Evolutionary conservation across 2,113 vertebrate species (phyloP), one percentile per base, ranked within the genome.

Genomic region (Albula goreensis): DNA sequence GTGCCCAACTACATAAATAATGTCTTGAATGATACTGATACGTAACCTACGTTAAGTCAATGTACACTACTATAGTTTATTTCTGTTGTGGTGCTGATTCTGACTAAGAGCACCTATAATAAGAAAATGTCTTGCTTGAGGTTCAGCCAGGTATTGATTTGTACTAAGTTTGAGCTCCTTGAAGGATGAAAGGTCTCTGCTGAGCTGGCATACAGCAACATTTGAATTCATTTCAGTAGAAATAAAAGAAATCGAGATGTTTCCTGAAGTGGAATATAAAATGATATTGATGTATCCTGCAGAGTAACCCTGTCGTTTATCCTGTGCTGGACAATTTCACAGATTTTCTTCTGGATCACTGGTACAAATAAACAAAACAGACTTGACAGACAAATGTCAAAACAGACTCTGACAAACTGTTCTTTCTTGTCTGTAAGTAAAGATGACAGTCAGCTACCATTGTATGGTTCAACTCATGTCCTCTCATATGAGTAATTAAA

Each of bases 221-320:
- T 70, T 63, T 83, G n/a, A 83, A 83, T 70, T 25, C 13, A 74
- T 49, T 63, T 83, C 48, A 50, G 60, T 60, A 22, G 25, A 70
- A 70, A 49, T 17, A 52, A 83, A 83, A 22, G 22, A 50, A 19
- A 25, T 83, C 48, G 15, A 49, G 12, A 83, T 66, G 80, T 25
- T 50, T 81, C 50, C 80, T 22, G 53, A 56, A 13, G 52, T 19
- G 22, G 48, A 80, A 80, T 80, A 80, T 50, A 48, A 80, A 80
- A 80, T 50, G 4, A 2, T 80, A 49, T 50, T 80, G 78, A 52
- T 22, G 17, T n/a, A 31, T 25, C 22, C 80, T 53, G 80, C 53
- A 53, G 50, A 81, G 80, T 25, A 10, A n/a, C 22, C 17, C 51
- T 10, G 50, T 82, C 22, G 4, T 31, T 31, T 63, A 19, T 66